phyloP scores from a whole-genome alignment of 2,888 invertebrate genomes.

The Spatulosminthurus flaviceps region DNA sequence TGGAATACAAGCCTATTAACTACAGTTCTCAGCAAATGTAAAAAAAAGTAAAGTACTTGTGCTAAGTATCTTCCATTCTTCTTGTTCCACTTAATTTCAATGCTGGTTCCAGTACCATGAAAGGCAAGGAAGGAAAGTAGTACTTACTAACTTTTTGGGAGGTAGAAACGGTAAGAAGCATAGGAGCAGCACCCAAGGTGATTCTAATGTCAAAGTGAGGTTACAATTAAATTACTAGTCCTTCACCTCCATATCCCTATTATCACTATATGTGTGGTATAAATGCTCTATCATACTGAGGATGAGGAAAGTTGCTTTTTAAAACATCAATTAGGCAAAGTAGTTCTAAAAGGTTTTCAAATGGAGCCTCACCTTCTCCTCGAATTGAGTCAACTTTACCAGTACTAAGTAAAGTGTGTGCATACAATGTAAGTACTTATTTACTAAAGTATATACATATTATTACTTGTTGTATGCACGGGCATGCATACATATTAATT shows the following conservation, averaged over 20 bases:
- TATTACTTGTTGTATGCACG: too few species aligned
- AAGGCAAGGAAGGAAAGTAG: background rate
- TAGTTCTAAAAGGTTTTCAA: constrained; percentile 13
- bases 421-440: too few species aligned
- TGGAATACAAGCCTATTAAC: background rate
- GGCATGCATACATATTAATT: too few species aligned
- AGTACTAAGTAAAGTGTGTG: too few species aligned
- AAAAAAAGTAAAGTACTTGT: background rate
- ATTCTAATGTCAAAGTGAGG: constrained; percentile 1
- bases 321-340: constrained; percentile 14
- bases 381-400: background rate
- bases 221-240: constrained; percentile 12
- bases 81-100: background rate
- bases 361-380: background rate
- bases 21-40: too few species aligned
- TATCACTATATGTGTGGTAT: too few species aligned
- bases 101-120: background rate
- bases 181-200: constrained; percentile 16
- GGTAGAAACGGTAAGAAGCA: background rate
- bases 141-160: background rate
- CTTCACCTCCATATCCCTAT: background rate
- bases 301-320: background rate
- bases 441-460: too few species aligned
- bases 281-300: background rate
- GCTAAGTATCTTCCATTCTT: background rate